Evolutionary conservation across 1,140 invertebrate genomes (phyloP), one percentile per base, ranked within the genome.

Genomic region (Neodiprion virginianus): DNA sequence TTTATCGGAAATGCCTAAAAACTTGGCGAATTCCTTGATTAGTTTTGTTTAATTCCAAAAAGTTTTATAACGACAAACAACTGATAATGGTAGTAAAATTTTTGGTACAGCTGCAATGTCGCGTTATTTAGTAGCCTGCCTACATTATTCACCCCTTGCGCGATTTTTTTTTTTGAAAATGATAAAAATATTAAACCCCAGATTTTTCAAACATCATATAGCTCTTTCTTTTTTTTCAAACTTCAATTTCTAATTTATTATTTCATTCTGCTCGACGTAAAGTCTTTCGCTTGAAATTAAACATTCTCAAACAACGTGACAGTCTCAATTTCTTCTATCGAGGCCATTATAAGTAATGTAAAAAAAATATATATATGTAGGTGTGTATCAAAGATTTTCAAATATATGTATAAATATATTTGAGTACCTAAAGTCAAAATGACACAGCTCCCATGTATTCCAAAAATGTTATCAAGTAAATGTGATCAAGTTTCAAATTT

Each of bases 221-320:
- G 8, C 53, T 61, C n/a, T 17, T 61, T 17, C 4, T 61, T 4
- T 40, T 14, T 17, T 61, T 61, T 61, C 53, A 61, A 61, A 4
- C 8, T 61, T 61, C n/a, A 61, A 61, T 61, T 61, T 17, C 4
- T 17, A 14, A 11, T 53, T 53, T 21, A 21, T 21, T 21, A 61
- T 61, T 17, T 61, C n/a, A 61, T 17, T 61, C 53, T 17, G 8
- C 5, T 61, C 8, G 11, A 5, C 5, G 8, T 61, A 5, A 61
- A 61, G 53, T 61, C 11, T 61, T 61, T 61, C 53, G n/a, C 53
- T 61, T 61, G 4, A 17, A 61, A 61, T 17, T 8, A 61, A 61
- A 61, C 11, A 61, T 61, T 61, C 53, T 61, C 53, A 61, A 61
- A 61, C 53, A 61, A 61, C n/a, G 53, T 61, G 53, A 61, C 53